phyloP scores from a whole-genome alignment of 1,140 invertebrate genomes.

The Aricia agestis region DNA sequence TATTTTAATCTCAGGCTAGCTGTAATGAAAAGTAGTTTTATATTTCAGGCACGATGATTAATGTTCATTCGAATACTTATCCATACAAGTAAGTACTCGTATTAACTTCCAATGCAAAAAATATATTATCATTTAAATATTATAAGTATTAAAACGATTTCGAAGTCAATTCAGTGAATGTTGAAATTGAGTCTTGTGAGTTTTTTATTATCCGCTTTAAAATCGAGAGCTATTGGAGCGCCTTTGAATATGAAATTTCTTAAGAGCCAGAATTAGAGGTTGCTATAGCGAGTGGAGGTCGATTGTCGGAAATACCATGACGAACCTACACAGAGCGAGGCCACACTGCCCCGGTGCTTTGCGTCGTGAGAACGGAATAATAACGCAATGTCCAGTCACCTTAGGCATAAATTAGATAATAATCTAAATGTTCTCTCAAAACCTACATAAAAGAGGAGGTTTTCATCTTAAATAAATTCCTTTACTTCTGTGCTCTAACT shows the following conservation, averaged over 20 bases:
- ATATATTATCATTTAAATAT: background rate
- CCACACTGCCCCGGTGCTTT: too few relatives aligned
- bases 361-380: too few relatives aligned
- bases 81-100: too few relatives aligned
- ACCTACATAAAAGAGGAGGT: too few relatives aligned
- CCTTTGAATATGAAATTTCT: slow-evolving; percentile 14
- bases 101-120: too few relatives aligned
- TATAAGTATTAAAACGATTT: slow-evolving; percentile 4
- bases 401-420: too few relatives aligned
- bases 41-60: background rate
- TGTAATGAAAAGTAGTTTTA: slow-evolving; percentile 33
- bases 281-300: slow-evolving; percentile 8
- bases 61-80: background rate
- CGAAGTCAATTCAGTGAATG: background rate
- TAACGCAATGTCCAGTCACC: too few relatives aligned
- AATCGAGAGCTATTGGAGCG: background rate
- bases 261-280: slow-evolving; percentile 14
- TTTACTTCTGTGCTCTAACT: too few relatives aligned
- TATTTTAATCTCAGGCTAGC: too few relatives aligned
- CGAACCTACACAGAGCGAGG: background rate
- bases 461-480: too few relatives aligned
- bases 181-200: slow-evolving; percentile 10
- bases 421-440: too few relatives aligned
- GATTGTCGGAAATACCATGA: background rate
- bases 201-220: slow-evolving; percentile 12